Base-by-base conservation (phyloP, 2,797 vertebrate species). In the Hippocampus kuda region DNA sequence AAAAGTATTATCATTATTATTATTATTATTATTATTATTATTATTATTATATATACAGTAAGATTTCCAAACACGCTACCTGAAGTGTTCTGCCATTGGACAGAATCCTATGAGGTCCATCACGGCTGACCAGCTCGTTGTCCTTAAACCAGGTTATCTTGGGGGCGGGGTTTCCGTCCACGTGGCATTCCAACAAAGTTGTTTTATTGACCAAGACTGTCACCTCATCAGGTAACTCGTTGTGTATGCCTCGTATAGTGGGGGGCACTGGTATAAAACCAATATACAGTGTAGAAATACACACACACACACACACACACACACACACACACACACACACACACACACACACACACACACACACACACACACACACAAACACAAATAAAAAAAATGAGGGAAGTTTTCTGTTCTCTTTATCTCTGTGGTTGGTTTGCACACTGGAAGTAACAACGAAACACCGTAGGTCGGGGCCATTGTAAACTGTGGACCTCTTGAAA, bases 81-180 rank as follows among this genome's bases (percentile, higher is more conserved):
- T 96, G 92, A 68, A 99, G 88, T 3, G 88, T 90, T 87, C 93
- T 87, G 44, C 95, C 93, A 79, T 74, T 90, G 51, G 92, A 93
- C 53, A 95, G 68, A 61, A 96, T 75, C 0, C 49, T 85, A 22
- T 90, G 87, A 12, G 77, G 88, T 13, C 79, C 81, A 0, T 89
- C 89, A 72, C 89, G 86, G 65, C 57, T 77, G 69, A 98, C 68
- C 34, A 81, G 84, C 46, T 89, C 90, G 48, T 91, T 90, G 68
- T 99, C 94, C 72, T 94, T 98, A 6, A 93, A 90, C 97, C 97
- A 99, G 74, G 86, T 89, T 74, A 93, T 90, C 66, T 86, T 92
- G 0, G 95, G 95, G 7, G 88, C 44, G 0, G 96, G 95, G 81
- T 75, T 95, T 77, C 97, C 96, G 1, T 87, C 90, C 65, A 91